These are phyloP conservation scores for Bimastos eiseni DNA, from an alignment of 2,888 invertebrate genomes.

Conservation along the genomic window DNA sequence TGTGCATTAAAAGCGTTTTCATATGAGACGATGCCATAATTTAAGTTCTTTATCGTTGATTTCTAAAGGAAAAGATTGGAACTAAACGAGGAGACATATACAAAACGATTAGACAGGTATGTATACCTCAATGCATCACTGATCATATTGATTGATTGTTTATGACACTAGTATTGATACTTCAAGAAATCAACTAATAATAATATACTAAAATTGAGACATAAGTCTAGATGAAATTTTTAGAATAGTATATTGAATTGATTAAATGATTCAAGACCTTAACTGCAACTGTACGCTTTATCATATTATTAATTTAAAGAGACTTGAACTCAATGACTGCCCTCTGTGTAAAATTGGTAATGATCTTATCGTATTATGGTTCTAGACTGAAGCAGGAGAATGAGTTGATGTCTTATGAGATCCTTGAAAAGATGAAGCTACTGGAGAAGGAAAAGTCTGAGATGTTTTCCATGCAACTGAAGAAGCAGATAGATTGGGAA, in stretches of 20 bases:
- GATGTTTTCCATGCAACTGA: conserved; percentile 48
- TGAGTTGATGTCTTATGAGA: conserved; percentile 52
- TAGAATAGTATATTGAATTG: no score
- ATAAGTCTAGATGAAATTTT: no score
- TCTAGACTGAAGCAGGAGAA: conserved; percentile 55
- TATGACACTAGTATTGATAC: neutral
- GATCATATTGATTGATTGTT: neutral
- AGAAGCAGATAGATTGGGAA: conserved; percentile 49
- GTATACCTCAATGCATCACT: neutral
- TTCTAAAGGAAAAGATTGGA: conserved; percentile 39
- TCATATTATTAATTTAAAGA: no score
- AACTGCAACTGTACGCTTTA: no score
- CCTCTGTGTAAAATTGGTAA: conserved; percentile 49
- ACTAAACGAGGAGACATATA: conserved; percentile 41
- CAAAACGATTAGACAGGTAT: conserved; percentile 34
- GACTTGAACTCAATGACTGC: conserved; percentile 51
- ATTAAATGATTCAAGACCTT: no score
- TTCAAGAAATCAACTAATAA: no score
- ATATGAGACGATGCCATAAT: neutral
- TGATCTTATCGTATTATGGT: conserved; percentile 36
- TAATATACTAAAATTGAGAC: no score
- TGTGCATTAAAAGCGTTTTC: neutral
- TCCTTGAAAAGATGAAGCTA: conserved; percentile 48
- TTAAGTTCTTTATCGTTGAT: neutral
- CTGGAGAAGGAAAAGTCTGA: conserved; percentile 57